Evolutionary conservation across 2,113 vertebrate genomes (phyloP), one percentile per base, ranked within the genome.

Genomic region (Microcebus griseorufus): DNA sequence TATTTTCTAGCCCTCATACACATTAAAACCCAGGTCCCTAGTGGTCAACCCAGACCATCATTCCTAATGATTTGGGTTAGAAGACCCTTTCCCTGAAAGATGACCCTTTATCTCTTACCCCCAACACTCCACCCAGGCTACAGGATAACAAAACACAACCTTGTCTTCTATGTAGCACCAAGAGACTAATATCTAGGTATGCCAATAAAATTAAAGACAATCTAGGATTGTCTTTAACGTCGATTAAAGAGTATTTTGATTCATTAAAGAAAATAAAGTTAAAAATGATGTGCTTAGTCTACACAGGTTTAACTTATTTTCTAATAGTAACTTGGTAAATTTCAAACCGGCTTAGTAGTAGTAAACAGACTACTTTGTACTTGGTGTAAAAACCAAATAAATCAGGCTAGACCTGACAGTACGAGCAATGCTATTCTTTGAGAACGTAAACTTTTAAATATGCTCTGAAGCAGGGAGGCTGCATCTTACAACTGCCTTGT

Each of bases 391-490:
- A 93, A 92, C 75, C 55, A 91, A 85, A 58, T 32, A 75, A 93
- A 62, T 86, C 39, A 93, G 94, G 88, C 84, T 55, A 79, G 92
- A 67, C 64, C 42, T 13, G 20, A 94, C 60, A 92, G 58, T 89
- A 86, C 81, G 76, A 90, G 88, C 97, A 97, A 85, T 96, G 97
- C 95, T 73, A 64, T 96, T 97, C 97, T 65, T 48, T 97, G 83
- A 94, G 20, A 99, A 99, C 99, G 95, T 98, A 98, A 98, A 98
- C 97, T 97, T 90, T 97, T 96, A 97, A 97, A 96, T 23, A 97
- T 98, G 97, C 96, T 80, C 79, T 80, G 76, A 94, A 98, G 98
- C 98, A 98, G 97, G 20, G 90, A 95, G n/a, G 93, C 95, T 25
- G 62, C 23, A 67, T 84, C 6, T 92, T 88, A 76, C 90, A 34